Evolutionary conservation across 2,113 vertebrate genomes (phyloP).

Genomic region (Triplophysa tibetana): DNA sequence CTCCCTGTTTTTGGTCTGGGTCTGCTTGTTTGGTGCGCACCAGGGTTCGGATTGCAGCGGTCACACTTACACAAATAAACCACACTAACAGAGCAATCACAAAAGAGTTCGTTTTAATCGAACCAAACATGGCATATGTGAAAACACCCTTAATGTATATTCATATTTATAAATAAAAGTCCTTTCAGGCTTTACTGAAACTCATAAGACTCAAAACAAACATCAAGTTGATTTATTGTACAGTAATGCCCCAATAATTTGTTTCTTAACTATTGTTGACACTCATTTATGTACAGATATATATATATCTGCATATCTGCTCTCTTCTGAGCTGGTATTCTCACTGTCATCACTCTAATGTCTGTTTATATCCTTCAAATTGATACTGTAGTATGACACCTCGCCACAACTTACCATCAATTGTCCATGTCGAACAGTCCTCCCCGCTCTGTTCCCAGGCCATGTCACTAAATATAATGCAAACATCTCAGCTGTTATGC

Average conservation of each 20-base stretch:
- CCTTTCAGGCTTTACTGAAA: too few relatives aligned
- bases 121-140: too few relatives aligned
- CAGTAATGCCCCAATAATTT: not conserved
- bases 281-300: not conserved
- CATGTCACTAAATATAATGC: constrained; percentile 17
- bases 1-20: too few relatives aligned
- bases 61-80: too few relatives aligned
- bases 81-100: too few relatives aligned
- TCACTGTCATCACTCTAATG: constrained; percentile 7
- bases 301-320: constrained; percentile 30
- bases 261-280: constrained; percentile 21
- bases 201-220: not conserved
- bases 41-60: too few relatives aligned
- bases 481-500: constrained; percentile 1
- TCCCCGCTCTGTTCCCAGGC: not conserved
- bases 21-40: too few relatives aligned
- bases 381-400: constrained; percentile 16
- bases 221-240: not conserved
- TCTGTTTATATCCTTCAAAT: constrained; percentile 19
- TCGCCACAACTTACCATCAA: constrained; percentile 25
- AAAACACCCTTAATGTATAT: too few relatives aligned
- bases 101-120: too few relatives aligned
- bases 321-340: not conserved
- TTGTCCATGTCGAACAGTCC: constrained; percentile 10
- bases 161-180: not conserved